Base-by-base conservation (phyloP, 2,888 invertebrate species). In the Phymatocera aterrima region DNA sequence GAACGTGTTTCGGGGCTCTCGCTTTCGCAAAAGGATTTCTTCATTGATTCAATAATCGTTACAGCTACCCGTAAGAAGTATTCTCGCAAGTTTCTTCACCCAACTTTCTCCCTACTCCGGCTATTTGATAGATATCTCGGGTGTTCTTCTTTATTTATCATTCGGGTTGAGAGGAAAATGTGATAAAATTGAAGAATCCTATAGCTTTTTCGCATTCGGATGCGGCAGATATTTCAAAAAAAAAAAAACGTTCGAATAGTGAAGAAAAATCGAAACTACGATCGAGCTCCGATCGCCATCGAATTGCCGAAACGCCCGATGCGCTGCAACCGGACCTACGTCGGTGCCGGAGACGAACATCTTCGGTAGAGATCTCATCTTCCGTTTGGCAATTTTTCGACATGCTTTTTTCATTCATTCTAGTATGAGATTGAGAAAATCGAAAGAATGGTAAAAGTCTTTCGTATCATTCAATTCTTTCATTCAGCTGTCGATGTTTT, bases 41-140 rank as follows among this genome's bases (percentile, higher is more conserved):
- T 68, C 68, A 68, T 43, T 65, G 65, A 65, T 65, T 65, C 65
- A 10, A 40, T 65, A 65, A 40, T 21, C 10, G 37, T 43, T 37
- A 18, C 65, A 21, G 40, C 12, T 21, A 6, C 40, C 12, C 12
- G 18, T 65, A 24, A 40, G n/a, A 40, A 21, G 65, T 37, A 40
- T 21, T 34, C 6, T 28, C n/a, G 15, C 15, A 15, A 3, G 1
- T 4, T 28, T 34, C 31, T 15, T 5, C 31, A 3, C 5, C 2
- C 60, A 10, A 12, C n/a, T 18, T 2, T 18, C 2, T 51, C 21
- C 21, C 4, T 51, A 8, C 2, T 51, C 8, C 21, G n/a, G 15
- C 60, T 18, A 15, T 3, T 2, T 8, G 57, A 28, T 57, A 21
- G 18, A 51, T 57, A 28, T 57, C 28, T n/a, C n/a, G n/a, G n/a